Evolutionary conservation across 35 echinoderm and acorn worm genomes (phyloP).

Genomic region (Apostichopus californicus): DNA sequence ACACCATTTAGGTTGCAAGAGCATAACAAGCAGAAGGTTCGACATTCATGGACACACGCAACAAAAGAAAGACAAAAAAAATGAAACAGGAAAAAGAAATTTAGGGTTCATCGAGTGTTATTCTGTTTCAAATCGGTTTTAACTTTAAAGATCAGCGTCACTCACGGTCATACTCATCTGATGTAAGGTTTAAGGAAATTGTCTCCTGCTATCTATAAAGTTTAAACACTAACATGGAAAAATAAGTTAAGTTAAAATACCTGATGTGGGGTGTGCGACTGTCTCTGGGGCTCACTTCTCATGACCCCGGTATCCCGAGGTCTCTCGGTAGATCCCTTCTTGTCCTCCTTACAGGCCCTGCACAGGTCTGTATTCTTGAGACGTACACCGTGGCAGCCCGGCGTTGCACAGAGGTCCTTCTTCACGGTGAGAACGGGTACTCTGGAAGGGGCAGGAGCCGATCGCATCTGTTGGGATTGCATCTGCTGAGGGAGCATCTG

Average conservation of each 20-base stretch:
- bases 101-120: too few relatives aligned
- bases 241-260: not conserved
- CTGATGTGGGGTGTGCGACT: too few relatives aligned
- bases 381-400: not conserved
- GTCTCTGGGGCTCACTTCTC: not conserved
- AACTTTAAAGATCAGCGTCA: too few relatives aligned
- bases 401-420: constrained; percentile 38
- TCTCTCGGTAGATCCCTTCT: not conserved
- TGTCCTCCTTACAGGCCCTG: constrained; percentile 2
- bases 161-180: too few relatives aligned
- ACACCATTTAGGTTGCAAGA: too few relatives aligned
- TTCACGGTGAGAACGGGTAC: not conserved
- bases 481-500: not conserved
- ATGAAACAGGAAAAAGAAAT: too few relatives aligned
- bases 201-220: too few relatives aligned
- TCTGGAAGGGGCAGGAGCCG: not conserved
- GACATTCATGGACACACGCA: too few relatives aligned
- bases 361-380: constrained; percentile 7
- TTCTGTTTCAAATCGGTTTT: too few relatives aligned
- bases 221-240: not conserved
- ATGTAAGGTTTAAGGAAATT: too few relatives aligned
- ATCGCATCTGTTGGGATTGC: not conserved
- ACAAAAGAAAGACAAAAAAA: too few relatives aligned
- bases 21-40: too few relatives aligned
- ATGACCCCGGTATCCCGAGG: not conserved